Evolutionary conservation across 2,888 invertebrate species (phyloP).

Genomic region (Mantis religiosa): DNA sequence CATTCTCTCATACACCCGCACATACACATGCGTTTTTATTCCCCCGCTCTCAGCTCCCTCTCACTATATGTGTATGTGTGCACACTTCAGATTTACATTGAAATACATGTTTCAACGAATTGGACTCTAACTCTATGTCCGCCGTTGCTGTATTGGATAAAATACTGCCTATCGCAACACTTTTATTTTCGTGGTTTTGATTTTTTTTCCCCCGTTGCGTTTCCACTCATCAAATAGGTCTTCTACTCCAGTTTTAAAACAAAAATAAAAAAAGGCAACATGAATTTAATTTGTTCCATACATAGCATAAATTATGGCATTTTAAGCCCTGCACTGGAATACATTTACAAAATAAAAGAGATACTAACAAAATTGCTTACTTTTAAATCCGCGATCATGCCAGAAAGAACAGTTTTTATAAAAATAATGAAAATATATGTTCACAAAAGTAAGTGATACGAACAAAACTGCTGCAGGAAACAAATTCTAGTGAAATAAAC

Average conservation of each 20-base stretch:
- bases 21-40: neutral
- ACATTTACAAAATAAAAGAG: neutral
- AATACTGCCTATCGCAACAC: neutral
- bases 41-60: neutral
- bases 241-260: neutral
- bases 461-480: neutral
- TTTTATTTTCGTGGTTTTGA: neutral
- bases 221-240: neutral
- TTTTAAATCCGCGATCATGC: neutral
- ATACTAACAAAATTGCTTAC: neutral
- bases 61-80: neutral
- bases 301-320: neutral
- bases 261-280: neutral
- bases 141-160: neutral
- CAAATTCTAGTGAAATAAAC: neutral
- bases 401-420: neutral
- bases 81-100: constrained; percentile 4
- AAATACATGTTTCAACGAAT: constrained; percentile 5
- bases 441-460: neutral
- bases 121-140: neutral
- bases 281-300: neutral
- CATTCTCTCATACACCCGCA: neutral
- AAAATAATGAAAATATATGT: neutral
- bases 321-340: neutral
- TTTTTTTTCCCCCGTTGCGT: neutral